A percentile compares a stretch with the other conserved stretches of the same genome.
Evolutionary conservation across 2,113 vertebrate species (phyloP).

Genomic region (Seriola dumerili): DNA sequence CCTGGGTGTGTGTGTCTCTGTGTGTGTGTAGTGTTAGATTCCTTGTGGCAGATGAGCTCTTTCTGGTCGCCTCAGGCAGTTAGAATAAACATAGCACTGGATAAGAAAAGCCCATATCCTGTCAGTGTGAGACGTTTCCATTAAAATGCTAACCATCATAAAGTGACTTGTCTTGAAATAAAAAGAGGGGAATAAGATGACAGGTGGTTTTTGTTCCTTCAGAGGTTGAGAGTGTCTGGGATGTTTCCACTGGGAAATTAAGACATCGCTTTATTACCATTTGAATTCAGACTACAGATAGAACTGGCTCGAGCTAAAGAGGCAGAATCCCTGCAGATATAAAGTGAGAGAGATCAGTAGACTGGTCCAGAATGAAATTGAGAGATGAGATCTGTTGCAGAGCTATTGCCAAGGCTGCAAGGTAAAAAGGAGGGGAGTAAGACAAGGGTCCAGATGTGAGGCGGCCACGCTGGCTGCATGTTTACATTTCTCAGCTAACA

Average conservation of each 20-base stretch:
- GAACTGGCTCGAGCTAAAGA: neutral
- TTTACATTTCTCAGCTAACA: slow-evolving; percentile 72
- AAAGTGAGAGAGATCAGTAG: slow-evolving; percentile 17
- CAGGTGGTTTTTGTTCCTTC: slow-evolving; percentile 4
- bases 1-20: slow-evolving; percentile 47
- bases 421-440: slow-evolving; percentile 30
- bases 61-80: slow-evolving; percentile 42
- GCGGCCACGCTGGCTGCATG: slow-evolving; percentile 60
- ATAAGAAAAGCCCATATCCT: slow-evolving; percentile 66
- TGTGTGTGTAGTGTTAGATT: slow-evolving; percentile 54
- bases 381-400: slow-evolving; percentile 24
- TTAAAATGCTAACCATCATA: slow-evolving; percentile 59
- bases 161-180: slow-evolving; percentile 27
- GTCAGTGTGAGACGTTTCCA: slow-evolving; percentile 50
- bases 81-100: slow-evolving; percentile 66
- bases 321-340: neutral
- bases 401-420: slow-evolving; percentile 14
- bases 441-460: slow-evolving; percentile 75
- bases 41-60: slow-evolving; percentile 77
- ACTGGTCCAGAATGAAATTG: slow-evolving; percentile 29
- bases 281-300: slow-evolving; percentile 19
- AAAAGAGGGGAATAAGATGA: neutral
- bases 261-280: slow-evolving; percentile 2
- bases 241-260: slow-evolving; percentile 11
- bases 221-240: neutral